These are phyloP conservation scores for Musca domestica DNA, from an alignment of 1,140 invertebrate genomes.

Conservation along the genomic window DNA sequence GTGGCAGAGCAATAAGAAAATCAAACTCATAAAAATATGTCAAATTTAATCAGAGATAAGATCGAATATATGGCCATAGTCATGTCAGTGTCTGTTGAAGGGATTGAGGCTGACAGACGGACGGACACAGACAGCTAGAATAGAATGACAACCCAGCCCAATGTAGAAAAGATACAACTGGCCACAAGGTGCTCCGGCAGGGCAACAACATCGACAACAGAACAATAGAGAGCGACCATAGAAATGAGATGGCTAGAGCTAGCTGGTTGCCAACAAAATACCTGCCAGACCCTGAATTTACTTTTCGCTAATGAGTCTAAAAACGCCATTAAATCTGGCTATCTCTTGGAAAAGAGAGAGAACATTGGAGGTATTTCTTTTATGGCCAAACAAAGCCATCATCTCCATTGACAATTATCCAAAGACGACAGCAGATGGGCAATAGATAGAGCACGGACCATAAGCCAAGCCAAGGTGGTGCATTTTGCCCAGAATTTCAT, in stretches of 20 bases:
- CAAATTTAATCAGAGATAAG: constrained; percentile 11
- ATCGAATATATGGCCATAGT: neutral
- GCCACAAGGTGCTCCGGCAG: neutral
- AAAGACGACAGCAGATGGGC: neutral
- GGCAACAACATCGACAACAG: neutral
- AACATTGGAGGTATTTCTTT: too few relatives aligned
- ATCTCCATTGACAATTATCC: neutral
- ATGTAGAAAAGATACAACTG: too few relatives aligned
- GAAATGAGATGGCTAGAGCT: neutral
- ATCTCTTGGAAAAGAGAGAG: neutral
- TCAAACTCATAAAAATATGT: constrained; percentile 8
- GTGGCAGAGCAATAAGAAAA: neutral
- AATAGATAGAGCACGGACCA: too few relatives aligned
- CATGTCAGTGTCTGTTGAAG: too few relatives aligned
- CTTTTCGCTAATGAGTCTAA: constrained; percentile 14
- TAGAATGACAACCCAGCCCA: too few relatives aligned
- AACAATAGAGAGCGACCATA: neutral
- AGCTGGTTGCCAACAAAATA: too few relatives aligned
- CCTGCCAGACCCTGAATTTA: neutral
- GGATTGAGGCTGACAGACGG: too few relatives aligned
- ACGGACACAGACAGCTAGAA: too few relatives aligned
- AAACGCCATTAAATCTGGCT: neutral
- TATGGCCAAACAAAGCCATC: too few relatives aligned
- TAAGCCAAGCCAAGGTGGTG: too few relatives aligned
- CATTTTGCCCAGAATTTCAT: too few relatives aligned